Conservation (phyloP, 2,113 vertebrate genomes). For the Lagopus muta region DNA sequence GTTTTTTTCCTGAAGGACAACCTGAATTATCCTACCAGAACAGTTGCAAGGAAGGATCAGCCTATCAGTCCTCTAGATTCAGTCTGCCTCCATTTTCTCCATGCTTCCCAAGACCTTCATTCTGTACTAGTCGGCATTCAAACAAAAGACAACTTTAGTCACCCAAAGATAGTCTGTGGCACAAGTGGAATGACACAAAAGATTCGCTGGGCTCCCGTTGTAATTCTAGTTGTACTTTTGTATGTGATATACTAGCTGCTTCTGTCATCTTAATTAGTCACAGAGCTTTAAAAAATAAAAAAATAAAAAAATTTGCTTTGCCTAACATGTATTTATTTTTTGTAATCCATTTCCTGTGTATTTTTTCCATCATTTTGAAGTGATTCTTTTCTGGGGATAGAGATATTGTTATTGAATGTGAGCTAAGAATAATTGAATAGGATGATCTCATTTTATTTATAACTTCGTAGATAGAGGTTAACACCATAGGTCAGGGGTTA, state of each 20-base stretch:
- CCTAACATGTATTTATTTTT: neutral
- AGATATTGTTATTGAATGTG: neutral
- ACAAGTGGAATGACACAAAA: neutral
- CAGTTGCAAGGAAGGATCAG: neutral
- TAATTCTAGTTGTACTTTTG: neutral
- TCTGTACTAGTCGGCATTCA: neutral
- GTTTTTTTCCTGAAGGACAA: neutral
- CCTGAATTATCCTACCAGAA: neutral
- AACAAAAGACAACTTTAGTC: neutral
- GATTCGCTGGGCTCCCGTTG: neutral
- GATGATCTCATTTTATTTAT: constrained; percentile 4
- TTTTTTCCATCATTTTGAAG: neutral
- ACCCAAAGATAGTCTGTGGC: no score
- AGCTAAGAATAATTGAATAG: neutral
- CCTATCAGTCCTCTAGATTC: neutral
- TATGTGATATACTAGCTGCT: neutral
- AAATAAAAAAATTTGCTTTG: neutral
- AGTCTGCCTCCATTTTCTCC: neutral
- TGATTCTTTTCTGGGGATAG: neutral
- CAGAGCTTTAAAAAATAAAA: neutral
- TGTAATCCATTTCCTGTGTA: neutral
- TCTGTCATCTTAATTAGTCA: neutral
- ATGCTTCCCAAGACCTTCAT: neutral
- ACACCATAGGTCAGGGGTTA: neutral
- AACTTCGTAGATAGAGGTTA: neutral